A percentile compares a stretch with the other conserved stretches of the same genome.
phyloP scores from a whole-genome alignment of 2,888 invertebrate species.

The Orthonevra nobilis region DNA sequence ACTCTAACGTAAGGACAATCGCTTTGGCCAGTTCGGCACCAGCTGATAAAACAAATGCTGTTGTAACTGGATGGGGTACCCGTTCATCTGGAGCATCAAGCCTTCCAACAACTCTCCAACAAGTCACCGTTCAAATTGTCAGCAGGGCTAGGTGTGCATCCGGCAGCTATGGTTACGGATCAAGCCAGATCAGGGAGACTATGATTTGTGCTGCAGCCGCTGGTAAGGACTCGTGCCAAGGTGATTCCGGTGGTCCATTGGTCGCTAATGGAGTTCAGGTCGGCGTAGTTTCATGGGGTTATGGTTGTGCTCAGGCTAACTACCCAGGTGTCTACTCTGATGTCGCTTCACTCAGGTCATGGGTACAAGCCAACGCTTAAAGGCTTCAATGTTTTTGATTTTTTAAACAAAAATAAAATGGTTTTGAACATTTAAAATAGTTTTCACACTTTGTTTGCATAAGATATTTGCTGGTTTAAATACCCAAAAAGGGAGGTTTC shows the following conservation, averaged over 20 bases:
- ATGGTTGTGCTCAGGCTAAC: constrained; percentile 73
- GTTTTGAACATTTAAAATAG: too few species aligned
- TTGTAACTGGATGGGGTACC: constrained; percentile 72
- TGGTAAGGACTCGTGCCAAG: constrained; percentile 75
- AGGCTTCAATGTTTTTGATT: not conserved
- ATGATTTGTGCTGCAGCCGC: constrained; percentile 74
- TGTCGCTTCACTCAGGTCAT: constrained; percentile 71
- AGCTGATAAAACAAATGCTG: constrained; percentile 62
- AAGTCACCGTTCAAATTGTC: constrained; percentile 79
- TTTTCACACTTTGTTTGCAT: too few species aligned
- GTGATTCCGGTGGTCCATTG: constrained; percentile 77
- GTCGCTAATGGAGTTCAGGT: constrained; percentile 71
- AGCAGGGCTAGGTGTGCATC: constrained; percentile 77
- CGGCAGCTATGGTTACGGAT: constrained; percentile 77
- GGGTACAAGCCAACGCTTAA: constrained; percentile 63
- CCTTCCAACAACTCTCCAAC: constrained; percentile 78
- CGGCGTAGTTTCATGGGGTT: constrained; percentile 77
- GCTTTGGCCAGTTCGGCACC: constrained; percentile 76
- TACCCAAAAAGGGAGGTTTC: too few species aligned
- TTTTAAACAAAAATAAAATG: not conserved
- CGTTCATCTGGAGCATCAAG: constrained; percentile 72
- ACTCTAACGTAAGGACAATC: constrained; percentile 79
- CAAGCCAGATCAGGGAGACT: constrained; percentile 39
- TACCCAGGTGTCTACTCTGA: constrained; percentile 75
- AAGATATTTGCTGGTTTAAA: too few species aligned